A percentile compares a stretch with the other conserved stretches of the same genome.
Conservation (phyloP, 1,140 invertebrate genomes). For the Lordiphosa stackelbergi region DNA sequence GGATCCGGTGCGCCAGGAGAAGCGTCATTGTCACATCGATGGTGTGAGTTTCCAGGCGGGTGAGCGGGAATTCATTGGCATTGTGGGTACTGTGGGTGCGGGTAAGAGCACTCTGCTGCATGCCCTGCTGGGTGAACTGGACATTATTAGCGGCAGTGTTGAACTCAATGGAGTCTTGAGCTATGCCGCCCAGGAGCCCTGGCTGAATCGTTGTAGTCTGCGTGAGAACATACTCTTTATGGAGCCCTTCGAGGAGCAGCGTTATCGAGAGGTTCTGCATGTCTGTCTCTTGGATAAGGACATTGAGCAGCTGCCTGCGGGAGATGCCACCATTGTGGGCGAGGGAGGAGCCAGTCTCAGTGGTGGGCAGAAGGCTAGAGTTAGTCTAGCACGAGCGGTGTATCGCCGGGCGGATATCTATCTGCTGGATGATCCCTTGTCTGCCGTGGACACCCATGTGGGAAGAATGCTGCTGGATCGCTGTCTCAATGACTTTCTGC, state of each 20-base stretch:
- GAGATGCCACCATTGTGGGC: slow-evolving; percentile 88
- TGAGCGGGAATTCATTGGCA: slow-evolving; percentile 80
- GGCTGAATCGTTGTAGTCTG: slow-evolving; percentile 81
- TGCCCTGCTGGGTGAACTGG: slow-evolving; percentile 85
- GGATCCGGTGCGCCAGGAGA: slow-evolving; percentile 60
- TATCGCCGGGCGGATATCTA: slow-evolving; percentile 83
- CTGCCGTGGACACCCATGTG: slow-evolving; percentile 89
- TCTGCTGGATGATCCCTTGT: slow-evolving; percentile 88
- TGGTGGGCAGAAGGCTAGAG: slow-evolving; percentile 89
- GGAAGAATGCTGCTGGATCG: slow-evolving; percentile 86
- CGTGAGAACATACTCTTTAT: slow-evolving; percentile 92
- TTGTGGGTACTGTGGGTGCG: slow-evolving; percentile 88
- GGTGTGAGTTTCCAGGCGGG: slow-evolving; percentile 77
- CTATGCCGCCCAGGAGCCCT: slow-evolving; percentile 88
- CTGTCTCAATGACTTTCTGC: slow-evolving; percentile 83
- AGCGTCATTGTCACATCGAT: slow-evolving; percentile 77
- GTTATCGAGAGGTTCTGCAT: slow-evolving; percentile 81
- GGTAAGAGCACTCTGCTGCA: slow-evolving; percentile 88
- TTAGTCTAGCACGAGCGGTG: slow-evolving; percentile 80
- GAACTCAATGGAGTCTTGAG: slow-evolving; percentile 84
- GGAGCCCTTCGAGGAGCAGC: slow-evolving; percentile 80
- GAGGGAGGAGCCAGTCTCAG: slow-evolving; percentile 86
- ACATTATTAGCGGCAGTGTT: slow-evolving; percentile 81
- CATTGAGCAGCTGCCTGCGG: slow-evolving; percentile 80
- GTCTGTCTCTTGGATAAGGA: slow-evolving; percentile 81